These are phyloP conservation scores for Paralvinella palmiformis DNA, from an alignment of 1,140 invertebrate genomes.

Conservation along the genomic window DNA sequence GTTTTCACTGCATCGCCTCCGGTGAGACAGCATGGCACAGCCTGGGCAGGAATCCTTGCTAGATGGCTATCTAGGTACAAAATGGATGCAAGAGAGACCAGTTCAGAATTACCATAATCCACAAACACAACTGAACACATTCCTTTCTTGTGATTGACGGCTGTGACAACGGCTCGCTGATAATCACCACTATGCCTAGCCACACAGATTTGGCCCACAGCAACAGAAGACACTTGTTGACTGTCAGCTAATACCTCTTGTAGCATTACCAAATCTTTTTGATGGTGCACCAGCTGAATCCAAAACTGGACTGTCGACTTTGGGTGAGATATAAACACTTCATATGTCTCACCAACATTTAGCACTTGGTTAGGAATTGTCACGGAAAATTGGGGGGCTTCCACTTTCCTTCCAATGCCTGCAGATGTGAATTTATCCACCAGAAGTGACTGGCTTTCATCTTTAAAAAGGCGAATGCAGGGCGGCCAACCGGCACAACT, in stretches of 20 bases:
- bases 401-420: neutral
- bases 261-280: neutral
- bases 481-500: neutral
- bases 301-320: neutral
- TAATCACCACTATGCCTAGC: neutral
- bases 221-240: neutral
- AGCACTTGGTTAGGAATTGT: neutral
- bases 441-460: neutral
- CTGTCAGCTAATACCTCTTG: neutral
- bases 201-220: neutral
- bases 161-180: neutral
- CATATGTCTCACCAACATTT: neutral
- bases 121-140: neutral
- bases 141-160: neutral
- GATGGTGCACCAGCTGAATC: neutral
- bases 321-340: neutral
- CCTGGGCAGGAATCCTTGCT: no score
- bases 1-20: no score
- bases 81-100: no score
- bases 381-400: neutral
- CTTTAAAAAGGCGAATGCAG: neutral
- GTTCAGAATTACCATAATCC: neutral
- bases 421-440: neutral
- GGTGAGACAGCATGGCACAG: no score
- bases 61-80: no score